Evolutionary conservation across 1,140 invertebrate species (phyloP).

Genomic region (Diorhabda elongata): DNA sequence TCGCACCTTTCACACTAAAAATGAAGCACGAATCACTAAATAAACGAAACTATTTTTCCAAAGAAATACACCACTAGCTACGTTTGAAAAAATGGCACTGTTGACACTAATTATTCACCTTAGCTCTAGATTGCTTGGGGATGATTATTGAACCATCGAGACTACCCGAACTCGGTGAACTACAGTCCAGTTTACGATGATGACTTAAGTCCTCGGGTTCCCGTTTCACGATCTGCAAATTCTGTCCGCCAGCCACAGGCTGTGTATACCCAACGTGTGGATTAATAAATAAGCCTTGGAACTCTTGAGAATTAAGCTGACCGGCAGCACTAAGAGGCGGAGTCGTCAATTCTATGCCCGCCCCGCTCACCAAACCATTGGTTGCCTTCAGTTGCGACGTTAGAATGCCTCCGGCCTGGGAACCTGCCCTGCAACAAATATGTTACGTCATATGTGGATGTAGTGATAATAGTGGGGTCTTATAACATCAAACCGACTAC

Average conservation of each 20-base stretch:
- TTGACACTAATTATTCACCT: conserved; percentile 38
- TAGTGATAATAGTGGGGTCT: conserved; percentile 9
- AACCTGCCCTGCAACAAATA: conserved; percentile 46
- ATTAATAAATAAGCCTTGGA: conserved; percentile 61
- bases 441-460: conserved; percentile 36
- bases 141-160: conserved; percentile 43
- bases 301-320: conserved; percentile 49
- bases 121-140: conserved; percentile 45
- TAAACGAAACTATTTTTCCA: neutral
- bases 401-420: conserved; percentile 46
- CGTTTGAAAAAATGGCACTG: conserved; percentile 9
- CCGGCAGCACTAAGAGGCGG: conserved; percentile 50
- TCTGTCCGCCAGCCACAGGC: conserved; percentile 42
- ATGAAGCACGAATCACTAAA: conserved; percentile 11
- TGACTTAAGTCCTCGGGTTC: conserved; percentile 63
- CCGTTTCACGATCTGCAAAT: conserved; percentile 56
- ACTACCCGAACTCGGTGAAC: conserved; percentile 42
- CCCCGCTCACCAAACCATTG: conserved; percentile 56
- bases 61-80: conserved; percentile 7
- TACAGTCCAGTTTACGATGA: conserved; percentile 47
- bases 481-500: neutral
- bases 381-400: conserved; percentile 51
- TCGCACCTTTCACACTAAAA: neutral
- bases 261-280: conserved; percentile 49
- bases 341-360: conserved; percentile 51